These are phyloP conservation scores for Synchiropus splendidus DNA, from an alignment of 2,113 vertebrate genomes.

Conservation along the genomic window DNA sequence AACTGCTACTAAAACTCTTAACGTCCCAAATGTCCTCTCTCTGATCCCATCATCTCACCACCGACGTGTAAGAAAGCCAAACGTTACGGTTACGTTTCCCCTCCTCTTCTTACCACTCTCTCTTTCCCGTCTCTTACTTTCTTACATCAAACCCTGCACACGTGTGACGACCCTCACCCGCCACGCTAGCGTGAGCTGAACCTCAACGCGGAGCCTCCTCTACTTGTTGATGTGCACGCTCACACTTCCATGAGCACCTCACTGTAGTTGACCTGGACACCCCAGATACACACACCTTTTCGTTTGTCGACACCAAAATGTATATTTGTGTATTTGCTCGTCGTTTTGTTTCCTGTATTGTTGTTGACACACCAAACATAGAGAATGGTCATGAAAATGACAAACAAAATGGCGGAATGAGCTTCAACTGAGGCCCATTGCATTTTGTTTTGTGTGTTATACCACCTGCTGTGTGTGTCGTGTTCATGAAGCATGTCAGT, in stretches of 20 bases:
- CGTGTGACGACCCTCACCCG: slow-evolving; percentile 27
- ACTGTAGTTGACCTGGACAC: slow-evolving; percentile 12
- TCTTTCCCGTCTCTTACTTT: slow-evolving; percentile 14
- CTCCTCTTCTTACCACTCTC: slow-evolving; percentile 22
- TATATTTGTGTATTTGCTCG: slow-evolving; percentile 11
- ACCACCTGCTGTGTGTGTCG: slow-evolving; percentile 12
- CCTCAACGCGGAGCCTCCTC: slow-evolving; percentile 15
- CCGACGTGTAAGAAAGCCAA: slow-evolving; percentile 21
- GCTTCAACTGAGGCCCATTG: slow-evolving; percentile 48
- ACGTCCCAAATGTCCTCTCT: not conserved
- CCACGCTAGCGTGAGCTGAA: slow-evolving; percentile 21
- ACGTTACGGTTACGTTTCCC: slow-evolving; percentile 12
- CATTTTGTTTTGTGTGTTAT: slow-evolving; percentile 47
- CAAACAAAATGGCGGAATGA: slow-evolving; percentile 54
- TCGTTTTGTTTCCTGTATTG: too few species aligned
- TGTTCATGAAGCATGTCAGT: slow-evolving; percentile 66
- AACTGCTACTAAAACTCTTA: not conserved
- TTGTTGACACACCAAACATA: slow-evolving; percentile 19
- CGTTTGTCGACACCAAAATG: not conserved
- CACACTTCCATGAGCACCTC: slow-evolving; percentile 22
- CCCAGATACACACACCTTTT: slow-evolving; percentile 8
- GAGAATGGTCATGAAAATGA: too few species aligned
- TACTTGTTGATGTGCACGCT: slow-evolving; percentile 38
- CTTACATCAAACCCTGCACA: slow-evolving; percentile 24
- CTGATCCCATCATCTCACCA: slow-evolving; percentile 9